Evolutionary conservation across 2,888 invertebrate genomes (phyloP).

Genomic region (Fragum sueziense): DNA sequence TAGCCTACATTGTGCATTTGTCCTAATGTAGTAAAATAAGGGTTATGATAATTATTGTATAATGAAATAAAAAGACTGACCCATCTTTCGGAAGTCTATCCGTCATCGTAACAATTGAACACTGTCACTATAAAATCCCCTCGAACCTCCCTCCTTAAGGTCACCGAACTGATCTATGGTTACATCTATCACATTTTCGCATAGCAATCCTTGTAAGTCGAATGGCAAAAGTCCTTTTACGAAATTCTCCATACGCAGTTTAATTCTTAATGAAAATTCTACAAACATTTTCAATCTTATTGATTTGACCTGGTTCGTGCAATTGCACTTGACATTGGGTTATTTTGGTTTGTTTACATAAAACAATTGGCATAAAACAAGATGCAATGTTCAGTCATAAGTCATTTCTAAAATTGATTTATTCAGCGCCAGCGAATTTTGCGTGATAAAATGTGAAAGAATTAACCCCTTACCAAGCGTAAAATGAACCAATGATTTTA

Average conservation of each 20-base stretch:
- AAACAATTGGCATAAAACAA: no score
- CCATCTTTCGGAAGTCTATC: not conserved
- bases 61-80: not conserved
- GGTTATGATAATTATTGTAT: no score
- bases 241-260: not conserved
- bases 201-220: not conserved
- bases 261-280: not conserved
- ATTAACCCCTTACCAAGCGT: no score
- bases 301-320: not conserved
- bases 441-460: no score
- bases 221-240: not conserved
- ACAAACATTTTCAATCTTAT: no score
- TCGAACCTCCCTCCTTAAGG: not conserved
- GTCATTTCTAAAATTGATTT: no score
- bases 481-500: no score
- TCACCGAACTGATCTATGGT: not conserved
- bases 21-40: no score
- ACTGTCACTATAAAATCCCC: not conserved
- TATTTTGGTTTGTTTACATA: not conserved
- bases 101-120: not conserved
- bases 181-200: not conserved
- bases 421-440: no score
- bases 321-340: not conserved
- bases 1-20: no score
- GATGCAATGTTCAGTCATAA: no score